These are phyloP conservation scores for Lomographa bimaculata DNA, from an alignment of 2,888 invertebrate species.

Conservation along the genomic window DNA sequence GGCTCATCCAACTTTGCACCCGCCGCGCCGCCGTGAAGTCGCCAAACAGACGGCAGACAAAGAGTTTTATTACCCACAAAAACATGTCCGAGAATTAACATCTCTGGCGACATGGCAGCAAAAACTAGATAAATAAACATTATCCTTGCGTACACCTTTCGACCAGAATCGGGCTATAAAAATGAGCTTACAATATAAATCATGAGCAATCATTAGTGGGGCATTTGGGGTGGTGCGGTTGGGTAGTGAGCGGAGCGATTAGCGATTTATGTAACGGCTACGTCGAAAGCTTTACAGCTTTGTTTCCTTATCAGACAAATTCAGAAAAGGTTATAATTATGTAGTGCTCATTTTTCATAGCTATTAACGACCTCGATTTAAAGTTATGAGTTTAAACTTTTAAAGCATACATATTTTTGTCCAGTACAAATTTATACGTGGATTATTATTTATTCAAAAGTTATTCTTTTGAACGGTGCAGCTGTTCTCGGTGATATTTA, in stretches of 20 bases:
- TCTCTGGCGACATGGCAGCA: conserved; percentile 16
- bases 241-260: conserved; percentile 29
- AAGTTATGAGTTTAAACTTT: too few relatives aligned
- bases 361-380: too few relatives aligned
- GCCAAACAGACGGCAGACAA: conserved; percentile 16
- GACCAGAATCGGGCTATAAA: conserved; percentile 63
- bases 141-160: conserved; percentile 48
- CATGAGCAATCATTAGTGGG: conserved; percentile 77
- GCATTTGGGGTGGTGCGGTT: conserved; percentile 36
- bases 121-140: conserved; percentile 30
- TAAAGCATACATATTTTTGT: too few relatives aligned
- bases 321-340: too few relatives aligned
- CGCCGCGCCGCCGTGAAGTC: conserved; percentile 19
- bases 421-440: too few relatives aligned
- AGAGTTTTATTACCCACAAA: conserved; percentile 18
- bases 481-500: too few relatives aligned
- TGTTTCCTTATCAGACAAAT: too few relatives aligned
- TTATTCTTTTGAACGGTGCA: too few relatives aligned
- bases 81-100: conserved; percentile 22
- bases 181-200: conserved; percentile 73
- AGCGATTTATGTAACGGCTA: conserved; percentile 1
- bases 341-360: too few relatives aligned
- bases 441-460: too few relatives aligned
- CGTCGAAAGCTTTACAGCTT: too few relatives aligned
- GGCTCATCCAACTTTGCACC: too few relatives aligned